Evolutionary conservation across 2,797 vertebrate species (phyloP), one percentile per base, ranked within the genome.

Genomic region (Crenichthys baileyi): DNA sequence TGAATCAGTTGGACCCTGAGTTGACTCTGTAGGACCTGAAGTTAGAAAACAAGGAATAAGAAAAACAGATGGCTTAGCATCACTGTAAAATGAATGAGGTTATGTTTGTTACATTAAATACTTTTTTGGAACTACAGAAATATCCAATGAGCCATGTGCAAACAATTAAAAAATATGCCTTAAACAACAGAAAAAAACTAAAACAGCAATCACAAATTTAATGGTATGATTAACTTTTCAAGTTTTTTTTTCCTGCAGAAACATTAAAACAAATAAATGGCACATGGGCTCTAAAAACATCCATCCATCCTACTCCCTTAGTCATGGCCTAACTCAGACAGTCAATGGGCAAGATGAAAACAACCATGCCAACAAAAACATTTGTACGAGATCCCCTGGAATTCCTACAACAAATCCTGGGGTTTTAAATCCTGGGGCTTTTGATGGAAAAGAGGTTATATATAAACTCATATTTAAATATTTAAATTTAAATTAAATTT

Each of bases 11-110:
- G 60, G n/a, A 74, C 26, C 29, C n/a, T 55, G 72, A 4, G 75
- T 26, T 31, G 81, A 51, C 26, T 31, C n/a, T 20, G 86, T 76
- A 22, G 58, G 22, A 87, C 70, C 89, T 91, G 83, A 67, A 83
- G 46, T 72, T 29, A 1, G 58, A 72, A 79, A 68, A 70, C 78
- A 29, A 26, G 0, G 6, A 26, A 67, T 51, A 53, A 58, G 31
- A 78, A 13, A 22, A 67, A 31, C 20, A 5, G 15, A 63, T 61
- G 29, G 29, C 60, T 50, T 16, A 50, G 48, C 2, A 12, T 50
- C 48, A 50, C 48, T 61, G 41, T 44, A 18, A 20, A 15, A 20
- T 63, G 20, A 36, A 36, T 31, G 7, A 61, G 15, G 29, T 18
- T 61, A 20, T 65, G 61, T 22, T 55, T 12, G 39, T 48, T 26